Base-by-base conservation (phyloP, 2,888 invertebrate species). In the Machimus rusticus region DNA sequence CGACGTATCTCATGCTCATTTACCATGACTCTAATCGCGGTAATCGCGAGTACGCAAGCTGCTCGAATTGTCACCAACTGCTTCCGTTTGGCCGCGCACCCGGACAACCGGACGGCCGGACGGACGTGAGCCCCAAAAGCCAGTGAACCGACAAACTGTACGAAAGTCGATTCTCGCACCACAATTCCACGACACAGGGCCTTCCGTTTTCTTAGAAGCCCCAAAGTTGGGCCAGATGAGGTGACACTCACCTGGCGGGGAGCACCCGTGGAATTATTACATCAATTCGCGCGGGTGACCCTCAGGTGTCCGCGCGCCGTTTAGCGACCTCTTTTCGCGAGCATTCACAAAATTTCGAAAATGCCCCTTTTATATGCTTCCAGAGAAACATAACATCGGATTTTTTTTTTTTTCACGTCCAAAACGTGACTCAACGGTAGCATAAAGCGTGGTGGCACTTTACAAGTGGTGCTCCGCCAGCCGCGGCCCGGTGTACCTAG, bases 361-460 rank as follows among this genome's bases (percentile, higher is more conserved):
- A 66, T 82, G 19, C 37, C 37, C 28, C 28, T 55, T 84, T 39
- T 37, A 8, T 37, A 8, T 37, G 28, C 34, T 57, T 39, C 34
- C 43, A 66, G 19, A 37, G n/a, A 9, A 46, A 5, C 43, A 46
- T 8, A 19, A 66, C 31, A 34, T 84, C 57, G 57, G 66, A 5
- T 66, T 55, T 19, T 46, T 46, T 19, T 46, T 46, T 84, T 85
- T 85, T 74, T 66, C 66, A 28, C 57, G 74, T 74, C 46, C 28
- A 31, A 84, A 85, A 85, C 85, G 85, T 85, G 85, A 85, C 85
- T 85, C 46, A 46, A 85, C 85, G 74, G 85, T 85, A 85, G 85
- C 85, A 85, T 74, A 23, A 74, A 85, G 85, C 57, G 74, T 74
- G 39, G 85, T 85, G 85, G 85, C 85, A 85, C 43, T 46, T 46